phyloP scores from a whole-genome alignment of 2,113 vertebrate species.

The Xiphophorus couchianus region DNA sequence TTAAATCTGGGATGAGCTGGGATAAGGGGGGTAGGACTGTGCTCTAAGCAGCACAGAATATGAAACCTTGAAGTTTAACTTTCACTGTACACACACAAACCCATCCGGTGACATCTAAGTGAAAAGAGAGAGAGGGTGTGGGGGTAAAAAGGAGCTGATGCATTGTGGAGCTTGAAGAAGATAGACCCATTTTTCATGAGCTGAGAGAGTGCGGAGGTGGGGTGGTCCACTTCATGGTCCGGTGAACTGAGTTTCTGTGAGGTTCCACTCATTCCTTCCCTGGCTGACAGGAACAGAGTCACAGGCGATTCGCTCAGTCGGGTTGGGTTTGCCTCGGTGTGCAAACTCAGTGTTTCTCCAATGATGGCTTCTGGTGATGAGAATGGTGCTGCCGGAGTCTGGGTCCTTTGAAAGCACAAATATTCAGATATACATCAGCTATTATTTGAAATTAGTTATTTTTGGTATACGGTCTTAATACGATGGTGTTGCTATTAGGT shows the following conservation, averaged over 20 bases:
- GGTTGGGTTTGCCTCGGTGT: constrained; percentile 23
- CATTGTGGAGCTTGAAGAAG: constrained; percentile 48
- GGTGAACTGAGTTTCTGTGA: constrained; percentile 61
- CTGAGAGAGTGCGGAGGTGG: background rate
- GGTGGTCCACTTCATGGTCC: constrained; percentile 64
- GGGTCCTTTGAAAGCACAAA: constrained; percentile 76
- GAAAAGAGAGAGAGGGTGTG: constrained; percentile 14
- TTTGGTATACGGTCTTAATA: background rate
- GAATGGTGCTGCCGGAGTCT: constrained; percentile 87
- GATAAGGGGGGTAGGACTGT: constrained; percentile 1
- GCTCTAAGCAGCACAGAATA: constrained; percentile 32
- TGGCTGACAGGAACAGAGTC: constrained; percentile 58
- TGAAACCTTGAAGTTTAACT: constrained; percentile 45
- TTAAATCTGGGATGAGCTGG: constrained; percentile 21
- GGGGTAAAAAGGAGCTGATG: constrained; percentile 38
- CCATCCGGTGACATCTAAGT: constrained; percentile 39
- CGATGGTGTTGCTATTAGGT: background rate
- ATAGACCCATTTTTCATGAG: constrained; percentile 55
- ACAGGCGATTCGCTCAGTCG: constrained; percentile 46
- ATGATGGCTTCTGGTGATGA: constrained; percentile 83
- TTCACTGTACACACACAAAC: constrained; percentile 60
- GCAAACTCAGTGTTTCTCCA: constrained; percentile 84
- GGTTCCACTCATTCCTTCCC: constrained; percentile 70
- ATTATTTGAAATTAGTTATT: background rate
- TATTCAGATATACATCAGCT: constrained; percentile 4